Base-by-base conservation (phyloP, 2,113 vertebrate species). In the Procapra przewalskii region DNA sequence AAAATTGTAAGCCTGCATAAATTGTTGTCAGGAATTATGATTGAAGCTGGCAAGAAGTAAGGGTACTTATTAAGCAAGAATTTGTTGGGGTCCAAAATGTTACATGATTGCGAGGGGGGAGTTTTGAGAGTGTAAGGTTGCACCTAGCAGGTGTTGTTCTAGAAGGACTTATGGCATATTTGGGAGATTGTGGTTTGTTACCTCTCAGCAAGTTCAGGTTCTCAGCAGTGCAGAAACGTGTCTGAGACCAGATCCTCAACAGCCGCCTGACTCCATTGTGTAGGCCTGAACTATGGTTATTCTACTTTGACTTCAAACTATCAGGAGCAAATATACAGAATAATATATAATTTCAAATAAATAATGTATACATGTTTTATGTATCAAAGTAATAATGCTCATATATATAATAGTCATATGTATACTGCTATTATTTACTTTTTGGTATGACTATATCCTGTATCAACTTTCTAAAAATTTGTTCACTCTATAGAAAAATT, bases 281-380 rank as follows among this genome's bases (percentile, higher is more conserved):
- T 25, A 83, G 6, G 21, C 33, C 50, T 36, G 50, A 83, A 54
- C 50, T 25, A 15, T 7, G 50, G 19, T 55, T 25, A 55, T 3
- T 55, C 33, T 21, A 83, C 50, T 25, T 36, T 36, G 50, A 83
- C n/a, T 55, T 83, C 52, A 55, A 54, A 54, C 21, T 83, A 23
- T 55, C 52, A 36, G 6, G 21, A 84, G 21, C 29, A 83, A 71
- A 60, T 62, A 62, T 19, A 71, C 8, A 71, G 17, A 80, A 12
- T 62, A 29, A 50, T 43, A 86, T 4, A 90, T 64, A 50, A 91
- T 96, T 95, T 91, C 13, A 84, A 7, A 80, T 31, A 31, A 54
- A 64, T 2, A 52, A 10, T 15, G 62, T 5, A 16, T 83, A 55
- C 17, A 67, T 36, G 23, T 14, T 7, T 43, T 77, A 16, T 67